A percentile compares a stretch with the other conserved stretches of the same genome.
Conservation (phyloP, 92 coral and sea anemone genomes). For the Bergia sp. region DNA sequence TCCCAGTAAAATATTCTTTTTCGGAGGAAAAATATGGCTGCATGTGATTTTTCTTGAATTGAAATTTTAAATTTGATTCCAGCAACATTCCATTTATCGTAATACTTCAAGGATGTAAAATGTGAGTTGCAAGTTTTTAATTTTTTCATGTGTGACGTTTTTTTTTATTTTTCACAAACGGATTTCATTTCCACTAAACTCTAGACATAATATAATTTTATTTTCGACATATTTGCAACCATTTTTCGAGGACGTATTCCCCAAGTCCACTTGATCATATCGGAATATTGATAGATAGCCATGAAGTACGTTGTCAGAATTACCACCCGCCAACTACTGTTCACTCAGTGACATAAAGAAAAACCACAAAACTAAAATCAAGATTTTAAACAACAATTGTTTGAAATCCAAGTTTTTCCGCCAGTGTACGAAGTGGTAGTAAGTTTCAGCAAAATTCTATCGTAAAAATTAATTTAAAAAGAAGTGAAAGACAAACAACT, state of each 20-base stretch:
- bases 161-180: background rate
- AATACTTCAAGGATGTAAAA: background rate
- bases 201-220: constrained; percentile 4
- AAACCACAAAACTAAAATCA: background rate
- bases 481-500: background rate
- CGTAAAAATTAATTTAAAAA: background rate
- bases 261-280: background rate
- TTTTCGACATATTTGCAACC: background rate
- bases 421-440: background rate
- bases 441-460: background rate
- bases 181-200: background rate
- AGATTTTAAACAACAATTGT: background rate
- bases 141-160: too few species aligned
- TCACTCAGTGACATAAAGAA: background rate
- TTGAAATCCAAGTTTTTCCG: background rate
- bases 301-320: background rate
- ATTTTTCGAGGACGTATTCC: background rate
- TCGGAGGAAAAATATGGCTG: too few species aligned
- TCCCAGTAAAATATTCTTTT: too few species aligned
- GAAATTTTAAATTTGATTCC: too few species aligned
- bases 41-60: too few species aligned
- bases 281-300: background rate
- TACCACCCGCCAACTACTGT: background rate
- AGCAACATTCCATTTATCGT: too few species aligned
- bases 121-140: background rate